These are phyloP conservation scores for Tringa solitaria DNA, from an alignment of 2,113 vertebrate species.

Conservation along the genomic window DNA sequence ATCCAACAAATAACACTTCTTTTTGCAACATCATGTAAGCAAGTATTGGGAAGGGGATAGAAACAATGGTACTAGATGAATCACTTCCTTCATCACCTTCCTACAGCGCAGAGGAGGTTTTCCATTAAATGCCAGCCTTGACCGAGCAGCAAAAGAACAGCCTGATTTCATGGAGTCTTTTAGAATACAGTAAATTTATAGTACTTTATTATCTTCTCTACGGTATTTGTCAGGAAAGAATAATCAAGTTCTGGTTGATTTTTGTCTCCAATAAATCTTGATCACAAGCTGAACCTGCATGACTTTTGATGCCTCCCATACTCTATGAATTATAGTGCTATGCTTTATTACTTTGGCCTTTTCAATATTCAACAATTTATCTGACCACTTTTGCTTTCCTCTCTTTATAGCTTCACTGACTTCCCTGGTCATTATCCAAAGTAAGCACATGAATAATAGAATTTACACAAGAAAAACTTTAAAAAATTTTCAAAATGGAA, in stretches of 20 bases:
- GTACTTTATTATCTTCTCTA: not conserved
- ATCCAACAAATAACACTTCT: not conserved
- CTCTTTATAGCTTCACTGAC: not conserved
- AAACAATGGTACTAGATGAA: not conserved
- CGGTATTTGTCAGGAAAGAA: conserved; percentile 22
- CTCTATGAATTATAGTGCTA: conserved; percentile 7
- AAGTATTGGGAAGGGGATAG: not conserved
- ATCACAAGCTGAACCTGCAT: conserved; percentile 15
- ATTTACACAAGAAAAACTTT: not conserved
- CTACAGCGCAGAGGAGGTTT: not conserved
- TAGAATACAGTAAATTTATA: not conserved
- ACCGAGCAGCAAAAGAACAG: not conserved
- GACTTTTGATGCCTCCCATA: conserved; percentile 20
- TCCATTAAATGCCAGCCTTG: not conserved
- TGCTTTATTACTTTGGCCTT: conserved; percentile 34
- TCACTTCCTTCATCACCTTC: not conserved
- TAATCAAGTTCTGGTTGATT: not conserved
- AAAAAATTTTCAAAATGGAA: not conserved
- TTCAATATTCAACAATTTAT: conserved; percentile 47
- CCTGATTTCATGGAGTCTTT: not conserved
- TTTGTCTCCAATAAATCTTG: conserved; percentile 18
- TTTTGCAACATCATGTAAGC: not conserved
- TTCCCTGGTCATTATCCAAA: not conserved
- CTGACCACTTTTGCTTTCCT: conserved; percentile 8
- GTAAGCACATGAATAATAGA: not conserved